These are phyloP conservation scores for Echeneis naucrates DNA, from an alignment of 2,797 vertebrate genomes.

Conservation along the genomic window DNA sequence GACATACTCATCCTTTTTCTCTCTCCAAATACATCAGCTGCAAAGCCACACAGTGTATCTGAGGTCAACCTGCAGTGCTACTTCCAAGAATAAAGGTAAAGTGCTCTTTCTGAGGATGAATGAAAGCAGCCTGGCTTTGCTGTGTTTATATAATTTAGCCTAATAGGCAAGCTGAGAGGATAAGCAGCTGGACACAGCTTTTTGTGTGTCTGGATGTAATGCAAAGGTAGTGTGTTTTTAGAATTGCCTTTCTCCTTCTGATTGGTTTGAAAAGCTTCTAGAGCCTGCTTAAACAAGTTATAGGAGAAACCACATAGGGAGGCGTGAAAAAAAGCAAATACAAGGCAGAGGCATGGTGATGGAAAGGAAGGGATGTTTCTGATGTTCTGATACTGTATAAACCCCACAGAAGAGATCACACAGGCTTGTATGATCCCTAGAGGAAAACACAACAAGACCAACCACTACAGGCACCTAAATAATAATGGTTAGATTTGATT, in stretches of 20 bases:
- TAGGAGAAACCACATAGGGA: neutral
- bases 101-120: slow-evolving; percentile 15
- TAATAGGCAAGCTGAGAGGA: slow-evolving; percentile 55
- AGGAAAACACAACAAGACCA: neutral
- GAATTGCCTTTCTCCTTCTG: neutral
- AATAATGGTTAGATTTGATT: neutral
- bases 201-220: slow-evolving; percentile 9
- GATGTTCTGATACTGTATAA: neutral
- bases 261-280: slow-evolving; percentile 16
- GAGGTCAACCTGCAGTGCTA: slow-evolving; percentile 42
- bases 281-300: slow-evolving; percentile 10
- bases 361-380: neutral
- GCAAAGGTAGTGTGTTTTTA: slow-evolving; percentile 2
- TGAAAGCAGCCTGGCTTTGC: slow-evolving; percentile 28
- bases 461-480: neutral
- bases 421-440: too few relatives aligned
- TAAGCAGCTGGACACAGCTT: slow-evolving; percentile 39
- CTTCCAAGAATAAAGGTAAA: slow-evolving; percentile 52
- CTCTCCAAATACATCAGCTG: slow-evolving; percentile 14
- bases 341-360: neutral
- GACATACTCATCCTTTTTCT: slow-evolving; percentile 39
- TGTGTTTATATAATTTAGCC: slow-evolving; percentile 41
- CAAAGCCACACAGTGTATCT: slow-evolving; percentile 24
- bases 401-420: neutral
- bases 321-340: neutral